Percentiles rank a stretch among this genome's conserved stretches.
Conservation (phyloP, 2,113 vertebrate species). For the Noctilio leporinus region DNA sequence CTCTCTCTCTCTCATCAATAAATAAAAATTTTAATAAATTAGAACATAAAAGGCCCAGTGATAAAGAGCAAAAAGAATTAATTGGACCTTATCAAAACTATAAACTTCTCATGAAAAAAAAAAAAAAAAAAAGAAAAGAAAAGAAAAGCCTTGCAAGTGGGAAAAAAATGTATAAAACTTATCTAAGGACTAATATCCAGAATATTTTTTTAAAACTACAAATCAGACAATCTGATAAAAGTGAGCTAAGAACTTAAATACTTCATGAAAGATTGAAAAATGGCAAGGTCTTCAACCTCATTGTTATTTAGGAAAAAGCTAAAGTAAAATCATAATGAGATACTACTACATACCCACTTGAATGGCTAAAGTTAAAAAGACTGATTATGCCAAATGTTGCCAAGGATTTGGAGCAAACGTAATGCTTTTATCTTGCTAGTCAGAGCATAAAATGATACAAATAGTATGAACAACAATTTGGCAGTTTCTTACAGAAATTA, state of each 20-base stretch:
- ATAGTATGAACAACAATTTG: neutral
- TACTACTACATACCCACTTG: neutral
- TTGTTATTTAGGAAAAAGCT: neutral
- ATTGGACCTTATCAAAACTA: neutral
- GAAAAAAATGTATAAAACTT: neutral
- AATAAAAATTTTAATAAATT: neutral
- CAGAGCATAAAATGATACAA: neutral
- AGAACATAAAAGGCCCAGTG: neutral
- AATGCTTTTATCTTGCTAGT: neutral
- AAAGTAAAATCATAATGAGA: neutral
- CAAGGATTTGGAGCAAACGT: neutral
- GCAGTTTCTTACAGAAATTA: neutral
- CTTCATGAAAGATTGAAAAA: neutral
- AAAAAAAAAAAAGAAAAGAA: neutral
- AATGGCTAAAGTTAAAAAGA: constrained; percentile 3
- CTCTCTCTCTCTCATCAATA: no score
- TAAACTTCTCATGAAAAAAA: neutral
- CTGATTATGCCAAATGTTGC: neutral
- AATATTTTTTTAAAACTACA: neutral
- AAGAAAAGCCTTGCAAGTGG: neutral
- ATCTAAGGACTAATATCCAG: neutral
- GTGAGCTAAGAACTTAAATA: neutral
- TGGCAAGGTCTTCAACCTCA: neutral
- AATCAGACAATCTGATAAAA: neutral
- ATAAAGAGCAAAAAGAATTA: neutral